Evolutionary conservation across 2,888 invertebrate species (phyloP), one percentile per base, ranked within the genome.

Genomic region (Ligdia adustata): DNA sequence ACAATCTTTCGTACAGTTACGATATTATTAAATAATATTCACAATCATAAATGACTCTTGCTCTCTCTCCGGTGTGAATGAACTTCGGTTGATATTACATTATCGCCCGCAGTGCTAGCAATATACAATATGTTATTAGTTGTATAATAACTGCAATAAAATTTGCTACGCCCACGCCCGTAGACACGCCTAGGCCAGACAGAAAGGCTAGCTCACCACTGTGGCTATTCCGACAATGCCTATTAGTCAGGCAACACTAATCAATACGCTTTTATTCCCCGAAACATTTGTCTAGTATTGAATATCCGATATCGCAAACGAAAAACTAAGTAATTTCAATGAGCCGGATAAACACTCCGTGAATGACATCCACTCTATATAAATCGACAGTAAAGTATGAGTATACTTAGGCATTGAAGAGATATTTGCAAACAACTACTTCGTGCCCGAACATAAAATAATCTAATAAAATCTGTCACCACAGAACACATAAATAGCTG

Each of bases 211-310:
- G 50, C 59, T 6, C 4, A 6, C 18, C 18, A 62, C 55, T 62
- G 26, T 42, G 49, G 46, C 52, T 42, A 55, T 57, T 60, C 60
- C 59, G 39, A 59, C 71, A 66, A 78, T 65, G 69, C 67, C 68
- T 66, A 64, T 66, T 60, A 62, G 71, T 64, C 69, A 72, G 72
- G 68, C 73, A 62, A 71, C 56, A 66, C 68, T 69, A 78, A 84
- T 84, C 81, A 72, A 85, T 83, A 82, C 50, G 67, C 75, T 79
- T 73, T 79, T 66, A 76, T 70, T 46, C 50, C 56, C 55, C 53
- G 52, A 62, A 68, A 70, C 57, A 66, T 69, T 75, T 62, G 57
- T 50, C 52, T 55, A 62, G 69, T 58, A 66, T 69, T 41, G 58
- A 58, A 62, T 74, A 69, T 67, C 62, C 42, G 55, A 59, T 50